phyloP scores from a whole-genome alignment of 2,888 invertebrate genomes.

The Dorcus parallelipipedus region DNA sequence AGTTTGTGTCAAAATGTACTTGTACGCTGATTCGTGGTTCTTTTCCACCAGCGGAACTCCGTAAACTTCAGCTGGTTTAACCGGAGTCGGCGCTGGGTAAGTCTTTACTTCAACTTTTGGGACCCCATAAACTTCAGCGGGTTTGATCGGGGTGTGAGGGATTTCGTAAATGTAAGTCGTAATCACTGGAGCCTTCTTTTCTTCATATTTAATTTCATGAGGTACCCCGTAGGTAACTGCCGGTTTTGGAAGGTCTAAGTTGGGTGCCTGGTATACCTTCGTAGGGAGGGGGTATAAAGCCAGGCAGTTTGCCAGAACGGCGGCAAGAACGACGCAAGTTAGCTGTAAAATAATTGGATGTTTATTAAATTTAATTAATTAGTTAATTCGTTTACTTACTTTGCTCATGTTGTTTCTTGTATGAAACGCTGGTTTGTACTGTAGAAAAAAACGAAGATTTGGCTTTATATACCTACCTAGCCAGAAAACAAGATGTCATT shows the following conservation, averaged over 20 bases:
- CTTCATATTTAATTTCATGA: background rate
- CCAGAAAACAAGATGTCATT: slow-evolving; percentile 1
- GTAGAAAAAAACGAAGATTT: background rate
- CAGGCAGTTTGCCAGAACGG: background rate
- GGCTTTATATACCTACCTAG: slow-evolving; percentile 7
- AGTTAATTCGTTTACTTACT: background rate
- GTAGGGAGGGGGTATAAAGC: slow-evolving; percentile 2
- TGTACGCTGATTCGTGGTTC: no score
- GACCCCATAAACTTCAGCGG: background rate
- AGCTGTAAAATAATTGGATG: slow-evolving; percentile 4
- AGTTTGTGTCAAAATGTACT: no score
- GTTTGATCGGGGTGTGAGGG: background rate
- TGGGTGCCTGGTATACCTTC: background rate
- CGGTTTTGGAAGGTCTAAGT: slow-evolving; percentile 3
- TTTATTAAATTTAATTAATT: background rate
- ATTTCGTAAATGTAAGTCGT: background rate
- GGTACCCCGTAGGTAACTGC: background rate
- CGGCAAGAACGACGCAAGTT: background rate
- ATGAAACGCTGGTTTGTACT: background rate
- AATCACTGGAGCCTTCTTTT: background rate
- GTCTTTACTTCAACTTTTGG: background rate
- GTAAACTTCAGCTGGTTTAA: no score
- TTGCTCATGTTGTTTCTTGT: slow-evolving; percentile 2
- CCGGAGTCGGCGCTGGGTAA: slow-evolving; percentile 1
- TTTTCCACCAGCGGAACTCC: no score